Evolutionary conservation across 2,888 invertebrate species (phyloP).

Genomic region (Labia minor): DNA sequence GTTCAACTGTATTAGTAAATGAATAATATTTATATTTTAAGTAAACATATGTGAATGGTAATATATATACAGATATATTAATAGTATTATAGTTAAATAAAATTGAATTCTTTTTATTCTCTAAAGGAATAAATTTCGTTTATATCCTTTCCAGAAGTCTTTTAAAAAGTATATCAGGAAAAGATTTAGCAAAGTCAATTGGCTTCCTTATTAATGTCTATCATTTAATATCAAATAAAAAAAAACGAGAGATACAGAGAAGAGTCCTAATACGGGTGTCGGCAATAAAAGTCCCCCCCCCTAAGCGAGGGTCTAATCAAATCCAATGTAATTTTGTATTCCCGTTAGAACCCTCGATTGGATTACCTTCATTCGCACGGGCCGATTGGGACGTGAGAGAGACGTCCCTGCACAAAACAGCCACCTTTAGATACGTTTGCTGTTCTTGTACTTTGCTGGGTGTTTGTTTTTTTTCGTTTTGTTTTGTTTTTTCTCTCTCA

Average conservation of each 20-base stretch:
- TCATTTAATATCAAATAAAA: slow-evolving; percentile 13
- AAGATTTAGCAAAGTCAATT: slow-evolving; percentile 13
- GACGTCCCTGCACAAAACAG: background rate
- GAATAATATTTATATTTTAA: too few relatives aligned
- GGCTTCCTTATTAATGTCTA: slow-evolving; percentile 8
- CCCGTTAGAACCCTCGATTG: slow-evolving; percentile 2
- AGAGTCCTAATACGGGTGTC: background rate
- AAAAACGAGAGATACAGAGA: background rate
- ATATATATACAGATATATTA: too few relatives aligned
- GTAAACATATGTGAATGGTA: too few relatives aligned
- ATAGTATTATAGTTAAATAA: too few relatives aligned
- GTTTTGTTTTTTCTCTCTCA: background rate
- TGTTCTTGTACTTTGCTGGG: too few relatives aligned
- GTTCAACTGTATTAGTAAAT: too few relatives aligned
- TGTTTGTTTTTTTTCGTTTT: background rate
- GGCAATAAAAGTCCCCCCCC: slow-evolving; percentile 1
- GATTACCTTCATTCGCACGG: slow-evolving; percentile 13
- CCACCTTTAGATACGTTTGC: background rate
- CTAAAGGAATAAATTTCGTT: too few relatives aligned
- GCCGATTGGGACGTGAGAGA: slow-evolving; percentile 4
- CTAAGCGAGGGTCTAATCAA: slow-evolving; percentile 6
- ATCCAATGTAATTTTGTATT: slow-evolving; percentile 4
- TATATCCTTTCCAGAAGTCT: too few relatives aligned
- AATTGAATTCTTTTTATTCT: too few relatives aligned
- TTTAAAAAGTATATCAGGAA: background rate